These are phyloP conservation scores for Steinernema feltiae DNA, from an alignment of 1,140 invertebrate genomes.

Conservation along the genomic window DNA sequence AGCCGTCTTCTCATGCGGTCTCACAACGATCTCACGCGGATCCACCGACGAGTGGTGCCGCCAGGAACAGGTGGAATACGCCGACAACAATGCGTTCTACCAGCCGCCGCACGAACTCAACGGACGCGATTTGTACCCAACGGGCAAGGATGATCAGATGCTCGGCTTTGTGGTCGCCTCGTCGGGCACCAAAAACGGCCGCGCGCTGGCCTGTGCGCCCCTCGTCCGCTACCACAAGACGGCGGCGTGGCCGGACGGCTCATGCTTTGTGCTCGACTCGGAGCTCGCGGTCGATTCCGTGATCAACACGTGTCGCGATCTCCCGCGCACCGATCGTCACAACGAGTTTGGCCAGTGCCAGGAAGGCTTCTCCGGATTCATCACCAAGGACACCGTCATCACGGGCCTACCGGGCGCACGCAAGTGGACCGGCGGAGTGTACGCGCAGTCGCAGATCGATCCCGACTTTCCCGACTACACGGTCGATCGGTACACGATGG, in stretches of 20 bases:
- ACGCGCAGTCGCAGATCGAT: neutral
- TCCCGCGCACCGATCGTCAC: neutral
- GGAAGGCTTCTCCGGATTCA: neutral
- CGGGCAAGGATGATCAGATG: constrained; percentile 49
- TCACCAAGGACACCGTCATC: neutral
- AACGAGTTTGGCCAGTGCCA: neutral
- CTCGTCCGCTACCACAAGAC: neutral
- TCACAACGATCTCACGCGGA: constrained; percentile 60
- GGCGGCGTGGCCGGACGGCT: neutral
- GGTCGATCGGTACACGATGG: neutral
- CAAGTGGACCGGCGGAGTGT: neutral
- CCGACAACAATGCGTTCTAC: constrained; percentile 27
- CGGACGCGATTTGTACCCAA: constrained; percentile 33
- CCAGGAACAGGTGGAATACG: constrained; percentile 35
- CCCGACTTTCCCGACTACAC: neutral
- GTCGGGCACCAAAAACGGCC: constrained; percentile 32
- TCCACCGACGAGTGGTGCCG: constrained; percentile 8
- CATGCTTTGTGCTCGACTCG: neutral
- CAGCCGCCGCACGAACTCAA: constrained; percentile 40
- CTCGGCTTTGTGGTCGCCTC: constrained; percentile 44
- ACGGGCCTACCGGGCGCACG: neutral
- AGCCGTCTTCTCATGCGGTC: constrained; percentile 76
- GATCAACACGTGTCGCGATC: neutral
- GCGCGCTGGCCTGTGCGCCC: constrained; percentile 31
- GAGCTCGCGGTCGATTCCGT: neutral